Evolutionary conservation across 1,140 invertebrate species (phyloP).

Genomic region (Venturia canescens): DNA sequence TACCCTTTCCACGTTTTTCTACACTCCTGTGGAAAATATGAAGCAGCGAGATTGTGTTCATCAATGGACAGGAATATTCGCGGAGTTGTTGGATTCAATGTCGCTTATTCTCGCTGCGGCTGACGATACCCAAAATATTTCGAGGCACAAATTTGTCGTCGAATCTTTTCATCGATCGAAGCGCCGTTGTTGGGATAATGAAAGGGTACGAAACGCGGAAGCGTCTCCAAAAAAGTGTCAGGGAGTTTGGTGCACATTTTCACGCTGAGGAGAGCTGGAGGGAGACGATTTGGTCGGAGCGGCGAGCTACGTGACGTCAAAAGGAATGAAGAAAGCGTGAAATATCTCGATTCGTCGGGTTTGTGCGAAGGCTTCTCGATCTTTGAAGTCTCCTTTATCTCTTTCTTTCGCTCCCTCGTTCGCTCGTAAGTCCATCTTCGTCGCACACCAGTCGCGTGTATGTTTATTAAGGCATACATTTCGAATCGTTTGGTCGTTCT

Average conservation of each 20-base stretch:
- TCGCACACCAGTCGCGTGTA: conserved; percentile 61
- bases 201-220: conserved; percentile 18
- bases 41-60: too few species aligned
- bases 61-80: too few species aligned
- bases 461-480: not conserved
- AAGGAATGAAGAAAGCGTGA: conserved; percentile 66
- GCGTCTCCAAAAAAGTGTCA: conserved; percentile 3
- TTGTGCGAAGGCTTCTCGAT: not conserved
- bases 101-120: too few species aligned
- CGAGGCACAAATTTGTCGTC: too few species aligned
- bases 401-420: not conserved
- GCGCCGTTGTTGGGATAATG: not conserved
- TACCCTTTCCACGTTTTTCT: too few species aligned
- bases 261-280: not conserved
- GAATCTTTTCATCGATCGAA: too few species aligned
- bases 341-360: conserved; percentile 59
- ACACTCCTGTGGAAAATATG: too few species aligned
- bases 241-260: not conserved
- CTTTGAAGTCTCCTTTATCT: not conserved
- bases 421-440: conserved; percentile 33
- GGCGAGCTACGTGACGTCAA: conserved; percentile 57
- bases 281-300: not conserved
- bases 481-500: conserved; percentile 60
- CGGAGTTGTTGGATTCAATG: too few species aligned
- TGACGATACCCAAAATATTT: too few species aligned